phyloP scores from a whole-genome alignment of 2,888 invertebrate species.

The Busseola fusca region DNA sequence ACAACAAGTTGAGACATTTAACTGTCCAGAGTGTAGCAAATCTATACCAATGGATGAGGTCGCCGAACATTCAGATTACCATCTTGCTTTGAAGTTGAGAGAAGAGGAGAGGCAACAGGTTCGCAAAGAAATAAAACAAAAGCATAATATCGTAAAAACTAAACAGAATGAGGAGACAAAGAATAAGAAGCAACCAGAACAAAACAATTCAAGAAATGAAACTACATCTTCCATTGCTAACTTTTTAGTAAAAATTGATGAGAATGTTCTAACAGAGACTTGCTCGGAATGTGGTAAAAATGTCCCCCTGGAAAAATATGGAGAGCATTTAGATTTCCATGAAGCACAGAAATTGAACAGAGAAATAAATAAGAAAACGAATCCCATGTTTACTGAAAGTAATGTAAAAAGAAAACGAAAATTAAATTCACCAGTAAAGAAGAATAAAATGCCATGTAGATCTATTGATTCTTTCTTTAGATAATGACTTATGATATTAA shows the following conservation, averaged over 20 bases:
- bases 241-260: constrained; percentile 85
- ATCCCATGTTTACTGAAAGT: constrained; percentile 56
- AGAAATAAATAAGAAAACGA: constrained; percentile 88
- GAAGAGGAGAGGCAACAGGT: constrained; percentile 85
- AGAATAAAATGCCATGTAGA: constrained; percentile 79
- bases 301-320: constrained; percentile 89
- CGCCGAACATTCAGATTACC: constrained; percentile 92
- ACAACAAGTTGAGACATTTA: constrained; percentile 63
- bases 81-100: constrained; percentile 91
- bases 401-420: constrained; percentile 80
- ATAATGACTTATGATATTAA: constrained; percentile 43
- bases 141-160: constrained; percentile 45
- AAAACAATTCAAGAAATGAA: constrained; percentile 68
- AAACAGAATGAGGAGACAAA: constrained; percentile 49
- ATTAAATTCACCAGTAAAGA: constrained; percentile 76
- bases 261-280: constrained; percentile 76
- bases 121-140: constrained; percentile 71
- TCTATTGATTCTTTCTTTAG: constrained; percentile 84
- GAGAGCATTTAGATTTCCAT: constrained; percentile 95
- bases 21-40: constrained; percentile 91
- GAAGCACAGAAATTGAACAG: constrained; percentile 93
- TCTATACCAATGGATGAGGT: constrained; percentile 88
- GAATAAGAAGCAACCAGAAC: constrained; percentile 60
- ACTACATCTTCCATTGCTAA: constrained; percentile 73
- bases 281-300: constrained; percentile 92